Evolutionary conservation across 37 sponge, comb jelly and placozoan species (phyloP).

Genomic region (Geodia barretti): DNA sequence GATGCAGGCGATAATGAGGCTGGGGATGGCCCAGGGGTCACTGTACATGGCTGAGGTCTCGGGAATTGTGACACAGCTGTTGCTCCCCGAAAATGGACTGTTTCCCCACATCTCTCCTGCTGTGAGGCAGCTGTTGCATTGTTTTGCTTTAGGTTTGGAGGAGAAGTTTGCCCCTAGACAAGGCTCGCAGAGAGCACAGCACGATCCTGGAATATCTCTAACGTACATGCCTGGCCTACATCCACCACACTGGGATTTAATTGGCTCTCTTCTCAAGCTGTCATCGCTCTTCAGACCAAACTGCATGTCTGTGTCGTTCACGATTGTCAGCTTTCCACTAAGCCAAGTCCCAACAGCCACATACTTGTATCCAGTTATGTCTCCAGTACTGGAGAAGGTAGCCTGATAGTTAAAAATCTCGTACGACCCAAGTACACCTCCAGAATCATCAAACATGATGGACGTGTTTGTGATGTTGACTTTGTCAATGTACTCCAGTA

Average conservation of each 20-base stretch:
- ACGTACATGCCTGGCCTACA: conserved; percentile 55
- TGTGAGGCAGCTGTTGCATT: conserved; percentile 69
- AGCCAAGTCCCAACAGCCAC: conserved; percentile 52
- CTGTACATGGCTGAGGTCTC: conserved; percentile 5
- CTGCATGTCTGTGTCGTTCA: conserved; percentile 24
- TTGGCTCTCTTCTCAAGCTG: background rate
- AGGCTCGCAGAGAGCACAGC: conserved; percentile 74
- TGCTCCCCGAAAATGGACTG: conserved; percentile 54
- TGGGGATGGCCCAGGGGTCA: conserved; percentile 50
- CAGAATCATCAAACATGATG: conserved; percentile 64
- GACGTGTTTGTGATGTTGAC: conserved; percentile 40
- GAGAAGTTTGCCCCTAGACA: conserved; percentile 61
- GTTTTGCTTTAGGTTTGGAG: background rate
- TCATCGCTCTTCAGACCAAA: conserved; percentile 40
- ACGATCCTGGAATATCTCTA: conserved; percentile 9
- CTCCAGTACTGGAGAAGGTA: background rate
- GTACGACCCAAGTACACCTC: conserved; percentile 58
- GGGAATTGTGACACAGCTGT: conserved; percentile 30
- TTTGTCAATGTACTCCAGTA: conserved; percentile 52
- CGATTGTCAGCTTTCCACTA: conserved; percentile 10
- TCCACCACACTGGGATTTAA: conserved; percentile 49
- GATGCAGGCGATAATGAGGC: conserved; percentile 42
- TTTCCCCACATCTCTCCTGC: conserved; percentile 62
- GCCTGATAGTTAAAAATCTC: conserved; percentile 67
- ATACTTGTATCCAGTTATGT: background rate